Base-by-base conservation (phyloP, 2,113 vertebrate species). In the Burhinus oedicnemus region DNA sequence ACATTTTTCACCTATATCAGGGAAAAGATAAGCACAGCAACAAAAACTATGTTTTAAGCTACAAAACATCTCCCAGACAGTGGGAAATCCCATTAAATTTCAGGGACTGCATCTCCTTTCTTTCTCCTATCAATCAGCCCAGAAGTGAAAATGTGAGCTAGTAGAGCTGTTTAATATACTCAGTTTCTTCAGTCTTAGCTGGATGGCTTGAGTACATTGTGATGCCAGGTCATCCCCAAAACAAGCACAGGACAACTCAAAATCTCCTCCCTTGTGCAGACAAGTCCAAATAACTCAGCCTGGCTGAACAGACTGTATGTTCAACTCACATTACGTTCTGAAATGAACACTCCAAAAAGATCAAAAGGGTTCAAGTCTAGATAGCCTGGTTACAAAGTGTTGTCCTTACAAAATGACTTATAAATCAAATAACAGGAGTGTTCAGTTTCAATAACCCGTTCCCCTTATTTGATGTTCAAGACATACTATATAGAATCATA, bases 181-280 rank as follows among this genome's bases (percentile, higher is more conserved):
- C 21, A 19, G 1, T 69, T 87, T 77, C 77, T 69, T 87, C 61
- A 45, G 27, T 25, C 21, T 75, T 81, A 38, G 2, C 51, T 92
- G 4, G 2, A 5, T 47, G 30, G 4, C 21, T 74, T 58, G 11
- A 76, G 25, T 26, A 57, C 15, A 12, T 60, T 0, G 0, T 12
- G 32, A 58, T 64, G 19, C 6, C 22, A 54, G 13, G 32, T 71
- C 27, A 26, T 10, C n/a, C 18, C 16, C 61, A 42, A 69, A 60
- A 17, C n/a, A 64, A 76, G 8, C 17, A 68, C 29, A 65, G 42
- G 38, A 32, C 32, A 88, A 13, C 2, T 42, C 36, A 17, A 15
- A 32, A 64, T 64, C 38, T 88, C 12, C 4, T 85, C n/a, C 51
- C 18, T 30, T 57, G 22, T 42, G 26, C 38, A 87, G 61, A 62